These are phyloP conservation scores for Stegostoma tigrinum DNA, from an alignment of 2,113 vertebrate genomes.

Conservation along the genomic window DNA sequence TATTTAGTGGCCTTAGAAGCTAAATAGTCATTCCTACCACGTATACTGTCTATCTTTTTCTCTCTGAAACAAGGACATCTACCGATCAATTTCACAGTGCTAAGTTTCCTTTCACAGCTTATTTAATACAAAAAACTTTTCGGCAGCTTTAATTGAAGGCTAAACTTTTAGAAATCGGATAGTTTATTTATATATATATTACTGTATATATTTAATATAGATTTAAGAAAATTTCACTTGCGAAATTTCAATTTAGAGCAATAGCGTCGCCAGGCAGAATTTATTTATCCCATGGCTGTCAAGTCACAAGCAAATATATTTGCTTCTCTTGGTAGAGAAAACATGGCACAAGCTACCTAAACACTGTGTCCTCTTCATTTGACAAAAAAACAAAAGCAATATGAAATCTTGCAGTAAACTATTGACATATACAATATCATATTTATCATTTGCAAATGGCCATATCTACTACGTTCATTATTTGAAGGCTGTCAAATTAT, in stretches of 20 bases:
- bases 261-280: neutral
- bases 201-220: slow-evolving; percentile 31
- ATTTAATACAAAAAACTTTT: slow-evolving; percentile 36
- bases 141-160: neutral
- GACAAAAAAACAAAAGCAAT: neutral
- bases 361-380: neutral
- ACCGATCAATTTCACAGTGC: slow-evolving; percentile 37
- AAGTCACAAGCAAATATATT: slow-evolving; percentile 28
- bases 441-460: slow-evolving; percentile 29
- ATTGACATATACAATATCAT: slow-evolving; percentile 3
- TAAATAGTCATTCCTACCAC: slow-evolving; percentile 35
- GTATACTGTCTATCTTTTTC: slow-evolving; percentile 28
- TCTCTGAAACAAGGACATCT: slow-evolving; percentile 33
- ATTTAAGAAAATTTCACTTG: slow-evolving; percentile 15
- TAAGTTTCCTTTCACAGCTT: slow-evolving; percentile 32
- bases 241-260: slow-evolving; percentile 26
- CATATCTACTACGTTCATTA: slow-evolving; percentile 21
- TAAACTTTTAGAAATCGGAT: slow-evolving; percentile 7
- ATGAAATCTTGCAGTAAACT: neutral
- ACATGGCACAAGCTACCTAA: neutral
- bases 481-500: slow-evolving; percentile 32
- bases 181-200: slow-evolving; percentile 24
- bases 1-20: slow-evolving; percentile 25
- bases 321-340: slow-evolving; percentile 5
- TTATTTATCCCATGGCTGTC: slow-evolving; percentile 4